These are phyloP conservation scores for Merops nubicus DNA, from an alignment of 2,113 vertebrate species.

Conservation along the genomic window DNA sequence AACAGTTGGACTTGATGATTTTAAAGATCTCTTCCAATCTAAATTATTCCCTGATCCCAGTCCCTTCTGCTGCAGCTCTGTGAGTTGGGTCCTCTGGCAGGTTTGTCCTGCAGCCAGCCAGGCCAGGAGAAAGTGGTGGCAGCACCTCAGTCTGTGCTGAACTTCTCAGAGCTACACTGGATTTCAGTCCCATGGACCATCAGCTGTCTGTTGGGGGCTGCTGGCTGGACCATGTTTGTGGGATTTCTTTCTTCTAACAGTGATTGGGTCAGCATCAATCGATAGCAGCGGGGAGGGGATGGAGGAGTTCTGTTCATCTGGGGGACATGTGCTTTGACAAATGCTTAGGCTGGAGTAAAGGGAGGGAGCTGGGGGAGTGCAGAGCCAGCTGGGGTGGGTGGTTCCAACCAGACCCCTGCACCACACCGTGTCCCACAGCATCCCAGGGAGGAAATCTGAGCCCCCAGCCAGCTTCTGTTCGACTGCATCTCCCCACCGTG, in stretches of 20 bases:
- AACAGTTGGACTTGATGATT: too few relatives aligned
- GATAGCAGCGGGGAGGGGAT: background rate
- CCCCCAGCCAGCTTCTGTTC: background rate
- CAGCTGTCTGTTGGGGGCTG: too few relatives aligned
- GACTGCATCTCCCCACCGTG: accelerated
- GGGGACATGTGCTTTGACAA: background rate
- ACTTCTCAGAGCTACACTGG: too few relatives aligned
- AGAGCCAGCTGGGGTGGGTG: background rate
- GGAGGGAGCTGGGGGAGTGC: background rate
- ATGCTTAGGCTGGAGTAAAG: background rate
- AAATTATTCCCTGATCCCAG: too few relatives aligned
- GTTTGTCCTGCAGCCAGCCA: too few relatives aligned
- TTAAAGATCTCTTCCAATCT: too few relatives aligned
- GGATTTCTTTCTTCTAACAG: background rate
- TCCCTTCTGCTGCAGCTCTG: too few relatives aligned
- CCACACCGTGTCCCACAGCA: background rate
- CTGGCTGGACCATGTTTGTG: background rate
- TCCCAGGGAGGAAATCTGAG: background rate
- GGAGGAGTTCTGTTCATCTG: background rate
- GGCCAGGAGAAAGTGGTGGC: too few relatives aligned
- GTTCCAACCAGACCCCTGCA: background rate
- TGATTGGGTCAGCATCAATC: background rate
- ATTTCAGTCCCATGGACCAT: too few relatives aligned
- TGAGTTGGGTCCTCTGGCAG: too few relatives aligned
- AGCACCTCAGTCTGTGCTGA: too few relatives aligned